Evolutionary conservation across 2,888 invertebrate species (phyloP).

Genomic region (Agrochola lota): DNA sequence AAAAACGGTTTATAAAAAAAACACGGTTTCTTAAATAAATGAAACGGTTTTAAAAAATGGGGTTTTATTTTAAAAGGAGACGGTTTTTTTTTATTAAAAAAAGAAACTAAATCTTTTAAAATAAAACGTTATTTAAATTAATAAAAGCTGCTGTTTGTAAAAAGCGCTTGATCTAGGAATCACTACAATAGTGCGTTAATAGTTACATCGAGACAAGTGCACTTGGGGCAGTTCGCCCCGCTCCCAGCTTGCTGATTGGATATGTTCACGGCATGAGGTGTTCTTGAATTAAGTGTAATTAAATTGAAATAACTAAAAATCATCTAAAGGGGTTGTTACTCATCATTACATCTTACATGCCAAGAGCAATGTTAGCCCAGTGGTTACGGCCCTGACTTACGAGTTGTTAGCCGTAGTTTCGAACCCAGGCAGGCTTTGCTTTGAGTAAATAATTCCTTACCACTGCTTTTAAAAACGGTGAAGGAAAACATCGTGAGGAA

Average conservation of each 20-base stretch:
- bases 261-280: background rate
- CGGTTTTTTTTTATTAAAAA: background rate
- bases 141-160: constrained; percentile 16
- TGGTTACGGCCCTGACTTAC: too few relatives aligned
- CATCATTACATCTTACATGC: background rate
- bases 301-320: background rate
- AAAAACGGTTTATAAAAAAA: constrained; percentile 15
- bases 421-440: too few relatives aligned
- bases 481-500: too few relatives aligned
- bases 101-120: constrained; percentile 6
- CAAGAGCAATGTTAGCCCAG: too few relatives aligned
- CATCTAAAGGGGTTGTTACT: background rate
- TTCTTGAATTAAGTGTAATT: background rate
- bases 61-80: constrained; percentile 15
- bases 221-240: background rate
- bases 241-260: background rate
- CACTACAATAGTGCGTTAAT: constrained; percentile 32
- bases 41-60: constrained; percentile 14
- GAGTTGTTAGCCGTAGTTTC: too few relatives aligned
- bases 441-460: too few relatives aligned
- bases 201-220: constrained; percentile 8
- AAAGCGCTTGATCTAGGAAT: background rate
- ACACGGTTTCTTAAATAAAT: constrained; percentile 14
- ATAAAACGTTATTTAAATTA: constrained; percentile 9
- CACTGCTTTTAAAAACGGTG: too few relatives aligned